Percentiles rank a stretch among this genome's conserved stretches.
phyloP scores from a whole-genome alignment of 2,797 vertebrate species.

The Menidia menidia region DNA sequence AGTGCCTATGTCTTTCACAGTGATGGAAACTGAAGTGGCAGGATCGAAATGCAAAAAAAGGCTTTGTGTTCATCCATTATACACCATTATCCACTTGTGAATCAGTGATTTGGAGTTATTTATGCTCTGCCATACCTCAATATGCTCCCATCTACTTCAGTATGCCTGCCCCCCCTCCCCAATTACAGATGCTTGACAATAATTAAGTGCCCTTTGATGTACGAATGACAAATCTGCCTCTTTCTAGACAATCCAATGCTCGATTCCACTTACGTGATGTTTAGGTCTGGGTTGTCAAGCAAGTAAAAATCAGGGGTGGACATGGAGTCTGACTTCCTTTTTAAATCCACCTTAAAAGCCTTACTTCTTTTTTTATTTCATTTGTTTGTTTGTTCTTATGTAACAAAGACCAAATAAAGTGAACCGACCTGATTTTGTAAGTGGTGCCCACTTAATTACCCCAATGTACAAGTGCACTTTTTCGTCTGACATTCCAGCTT shows the following conservation, averaged over 20 bases:
- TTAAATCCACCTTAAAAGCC: conserved; percentile 3
- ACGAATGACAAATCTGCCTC: conserved; percentile 38
- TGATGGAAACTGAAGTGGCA: conserved; percentile 22
- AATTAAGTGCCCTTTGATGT: conserved; percentile 43
- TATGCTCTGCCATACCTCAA: conserved; percentile 27
- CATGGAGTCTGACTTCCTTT: background rate
- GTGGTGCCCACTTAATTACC: conserved; percentile 4
- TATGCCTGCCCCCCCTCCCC: conserved; percentile 46
- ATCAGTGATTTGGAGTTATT: conserved; percentile 51
- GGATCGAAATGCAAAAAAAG: conserved; percentile 41
- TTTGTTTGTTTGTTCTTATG: background rate
- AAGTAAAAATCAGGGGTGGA: conserved; percentile 7
- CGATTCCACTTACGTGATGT: conserved; percentile 28
- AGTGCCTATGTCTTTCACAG: background rate
- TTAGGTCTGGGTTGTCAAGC: conserved; percentile 7
- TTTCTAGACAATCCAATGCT: conserved; percentile 25
- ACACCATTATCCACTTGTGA: conserved; percentile 64
- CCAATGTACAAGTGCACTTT: conserved; percentile 8
- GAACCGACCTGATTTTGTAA: background rate
- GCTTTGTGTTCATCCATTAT: conserved; percentile 54
- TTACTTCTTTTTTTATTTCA: background rate
- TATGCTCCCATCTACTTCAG: conserved; percentile 43
- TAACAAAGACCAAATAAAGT: background rate
- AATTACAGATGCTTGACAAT: conserved; percentile 31
- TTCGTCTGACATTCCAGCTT: conserved; percentile 16